These are phyloP conservation scores for Oncorhynchus tshawytscha DNA, from an alignment of 2,113 vertebrate genomes.

Conservation along the genomic window DNA sequence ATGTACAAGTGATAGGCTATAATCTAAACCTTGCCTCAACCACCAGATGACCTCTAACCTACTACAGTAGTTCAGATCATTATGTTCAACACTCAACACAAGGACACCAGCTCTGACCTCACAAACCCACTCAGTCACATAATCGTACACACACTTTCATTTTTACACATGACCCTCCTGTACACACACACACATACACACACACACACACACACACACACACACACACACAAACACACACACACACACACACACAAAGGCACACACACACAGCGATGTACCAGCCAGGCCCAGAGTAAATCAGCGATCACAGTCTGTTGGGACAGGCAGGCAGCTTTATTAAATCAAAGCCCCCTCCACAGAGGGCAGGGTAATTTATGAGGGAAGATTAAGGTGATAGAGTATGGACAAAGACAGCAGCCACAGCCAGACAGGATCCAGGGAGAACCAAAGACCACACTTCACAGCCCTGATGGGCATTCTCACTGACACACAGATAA, in stretches of 20 bases:
- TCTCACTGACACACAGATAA: slow-evolving; percentile 6
- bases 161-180: neutral
- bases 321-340: slow-evolving; percentile 43
- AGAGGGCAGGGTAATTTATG: slow-evolving; percentile 42
- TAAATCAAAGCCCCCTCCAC: slow-evolving; percentile 37
- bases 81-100: no score
- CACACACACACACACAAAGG: neutral
- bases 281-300: neutral
- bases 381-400: slow-evolving; percentile 54
- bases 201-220: neutral
- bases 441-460: slow-evolving; percentile 16
- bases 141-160: neutral
- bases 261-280: neutral
- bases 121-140: neutral
- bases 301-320: slow-evolving; percentile 38
- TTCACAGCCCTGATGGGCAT: slow-evolving; percentile 30
- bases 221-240: neutral
- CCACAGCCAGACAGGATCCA: slow-evolving; percentile 19
- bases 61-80: neutral
- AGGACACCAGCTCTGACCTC: neutral
- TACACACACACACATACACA: neutral
- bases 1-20: neutral
- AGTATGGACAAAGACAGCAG: slow-evolving; percentile 41
- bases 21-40: neutral
- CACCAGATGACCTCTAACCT: neutral